phyloP scores from a whole-genome alignment of 2,888 invertebrate genomes.

The Exephanes ischioxanthus region DNA sequence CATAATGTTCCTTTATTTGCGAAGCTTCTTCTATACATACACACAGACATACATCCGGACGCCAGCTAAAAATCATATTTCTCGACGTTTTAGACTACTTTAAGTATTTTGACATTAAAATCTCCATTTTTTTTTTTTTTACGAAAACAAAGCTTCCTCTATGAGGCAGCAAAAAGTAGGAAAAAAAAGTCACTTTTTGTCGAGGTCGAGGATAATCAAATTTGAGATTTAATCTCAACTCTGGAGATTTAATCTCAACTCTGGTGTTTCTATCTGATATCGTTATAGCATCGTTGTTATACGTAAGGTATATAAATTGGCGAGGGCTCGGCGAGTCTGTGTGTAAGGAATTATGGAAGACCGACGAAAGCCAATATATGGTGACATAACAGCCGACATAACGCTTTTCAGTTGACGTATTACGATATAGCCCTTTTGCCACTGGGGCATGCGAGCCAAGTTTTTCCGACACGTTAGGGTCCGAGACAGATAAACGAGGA shows the following conservation, averaged over 20 bases:
- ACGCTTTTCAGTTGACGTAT: constrained; percentile 23
- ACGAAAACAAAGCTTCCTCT: too few relatives aligned
- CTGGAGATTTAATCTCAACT: constrained; percentile 1
- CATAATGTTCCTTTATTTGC: too few relatives aligned
- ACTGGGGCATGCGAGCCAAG: constrained; percentile 9
- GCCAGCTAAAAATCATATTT: too few relatives aligned
- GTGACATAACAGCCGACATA: constrained; percentile 40
- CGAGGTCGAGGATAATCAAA: not conserved
- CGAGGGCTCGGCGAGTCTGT: not conserved
- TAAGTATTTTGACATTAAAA: too few relatives aligned
- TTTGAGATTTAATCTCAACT: constrained; percentile 10
- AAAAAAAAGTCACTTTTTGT: not conserved
- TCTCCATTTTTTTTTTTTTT: too few relatives aligned
- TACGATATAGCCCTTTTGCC: constrained; percentile 26
- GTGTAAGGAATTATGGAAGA: not conserved
- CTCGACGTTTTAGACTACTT: too few relatives aligned
- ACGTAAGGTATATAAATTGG: not conserved
- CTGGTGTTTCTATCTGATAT: not conserved
- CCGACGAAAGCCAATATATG: not conserved
- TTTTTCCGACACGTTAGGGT: constrained; percentile 9
- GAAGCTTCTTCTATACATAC: too few relatives aligned
- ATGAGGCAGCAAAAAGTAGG: too few relatives aligned
- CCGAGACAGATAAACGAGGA: constrained; percentile 22
- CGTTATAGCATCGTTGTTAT: not conserved
- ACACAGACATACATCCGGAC: too few relatives aligned